Percentiles rank a stretch among this genome's conserved stretches.
phyloP scores from a whole-genome alignment of 2,113 vertebrate species.

The Cercopithecus mona region DNA sequence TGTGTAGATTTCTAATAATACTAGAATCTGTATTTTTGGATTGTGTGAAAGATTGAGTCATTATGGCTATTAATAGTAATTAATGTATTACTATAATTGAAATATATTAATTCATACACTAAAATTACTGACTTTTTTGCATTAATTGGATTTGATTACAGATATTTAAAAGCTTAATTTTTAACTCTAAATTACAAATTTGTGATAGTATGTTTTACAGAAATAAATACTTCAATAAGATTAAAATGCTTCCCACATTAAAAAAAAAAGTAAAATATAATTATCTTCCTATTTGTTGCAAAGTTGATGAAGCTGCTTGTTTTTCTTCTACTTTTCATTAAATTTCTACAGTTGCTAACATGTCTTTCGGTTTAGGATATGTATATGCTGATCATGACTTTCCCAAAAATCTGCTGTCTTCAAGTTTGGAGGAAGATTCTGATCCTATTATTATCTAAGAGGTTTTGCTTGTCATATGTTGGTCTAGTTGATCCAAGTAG shows the following conservation, averaged over 20 bases:
- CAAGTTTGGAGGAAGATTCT: background rate
- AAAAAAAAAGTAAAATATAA: background rate
- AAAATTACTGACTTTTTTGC: background rate
- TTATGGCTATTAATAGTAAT: background rate
- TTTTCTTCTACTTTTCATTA: background rate
- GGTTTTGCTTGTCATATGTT: background rate
- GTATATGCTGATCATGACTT: background rate
- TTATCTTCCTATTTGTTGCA: background rate
- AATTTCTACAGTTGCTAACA: background rate
- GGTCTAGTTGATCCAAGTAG: background rate
- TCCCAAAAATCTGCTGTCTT: background rate
- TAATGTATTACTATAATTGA: background rate
- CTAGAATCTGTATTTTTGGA: background rate
- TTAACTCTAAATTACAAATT: background rate
- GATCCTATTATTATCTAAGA: background rate
- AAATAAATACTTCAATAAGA: background rate
- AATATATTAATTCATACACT: background rate
- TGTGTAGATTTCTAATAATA: background rate
- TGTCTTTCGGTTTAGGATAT: background rate
- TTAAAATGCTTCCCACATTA: background rate
- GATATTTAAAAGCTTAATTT: conserved; percentile 44
- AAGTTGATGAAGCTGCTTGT: background rate
- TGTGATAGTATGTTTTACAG: background rate
- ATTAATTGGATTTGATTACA: conserved; percentile 30
- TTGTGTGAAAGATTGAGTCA: background rate